Conservation (phyloP, 2,888 invertebrate genomes). For the Rhagonycha fulva region DNA sequence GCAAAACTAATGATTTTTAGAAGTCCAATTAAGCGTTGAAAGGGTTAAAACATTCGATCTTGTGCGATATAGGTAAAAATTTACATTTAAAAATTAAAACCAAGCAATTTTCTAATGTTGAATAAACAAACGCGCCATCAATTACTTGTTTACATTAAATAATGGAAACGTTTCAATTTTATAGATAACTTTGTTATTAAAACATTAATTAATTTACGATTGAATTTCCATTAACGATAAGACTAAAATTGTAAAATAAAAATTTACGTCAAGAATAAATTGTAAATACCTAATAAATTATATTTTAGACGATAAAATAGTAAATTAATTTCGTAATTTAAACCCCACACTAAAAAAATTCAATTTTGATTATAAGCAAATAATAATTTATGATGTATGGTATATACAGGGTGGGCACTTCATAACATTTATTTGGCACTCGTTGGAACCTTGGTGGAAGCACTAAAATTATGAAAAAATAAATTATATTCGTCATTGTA, state of each 20-base stretch:
- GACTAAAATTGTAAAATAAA: neutral
- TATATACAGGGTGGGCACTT: neutral
- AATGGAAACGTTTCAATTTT: neutral
- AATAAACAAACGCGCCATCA: neutral
- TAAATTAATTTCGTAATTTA: neutral
- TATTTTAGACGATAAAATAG: neutral
- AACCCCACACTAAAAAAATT: neutral
- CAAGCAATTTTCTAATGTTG: neutral
- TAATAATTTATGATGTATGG: neutral
- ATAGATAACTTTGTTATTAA: neutral
- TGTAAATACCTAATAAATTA: neutral
- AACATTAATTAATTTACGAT: neutral
- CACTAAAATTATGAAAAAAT: neutral
- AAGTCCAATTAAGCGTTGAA: too few species aligned
- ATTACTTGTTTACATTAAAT: neutral
- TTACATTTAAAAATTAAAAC: neutral
- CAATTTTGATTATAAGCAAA: neutral
- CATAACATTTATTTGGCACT: neutral
- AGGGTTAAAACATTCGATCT: too few species aligned
- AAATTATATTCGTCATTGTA: slow-evolving; percentile 13
- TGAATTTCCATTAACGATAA: neutral
- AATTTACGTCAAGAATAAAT: neutral
- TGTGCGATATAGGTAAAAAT: neutral
- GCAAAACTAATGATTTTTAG: too few species aligned
- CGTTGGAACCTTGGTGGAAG: neutral